Evolutionary conservation across 1,140 invertebrate species (phyloP), one percentile per base, ranked within the genome.

Genomic region (Linepithema humile): DNA sequence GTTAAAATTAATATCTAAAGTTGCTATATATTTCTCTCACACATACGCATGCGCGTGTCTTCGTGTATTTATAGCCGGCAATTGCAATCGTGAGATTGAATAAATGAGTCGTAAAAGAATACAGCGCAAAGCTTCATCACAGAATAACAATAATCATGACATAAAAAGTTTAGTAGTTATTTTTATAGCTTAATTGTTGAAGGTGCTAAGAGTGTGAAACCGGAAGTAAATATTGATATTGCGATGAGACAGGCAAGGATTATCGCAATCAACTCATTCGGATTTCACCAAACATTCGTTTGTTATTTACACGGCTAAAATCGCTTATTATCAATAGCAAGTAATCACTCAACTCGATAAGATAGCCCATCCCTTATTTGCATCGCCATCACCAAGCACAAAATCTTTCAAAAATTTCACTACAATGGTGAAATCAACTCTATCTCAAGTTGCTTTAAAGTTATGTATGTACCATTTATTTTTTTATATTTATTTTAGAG

Each of bases 71-170:
- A 64, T 64, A 62, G 40, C 32, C 40, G n/a, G 2, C 29, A 64
- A 62, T 77, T 77, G 57, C 9, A 64, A 77, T 55, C 7, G 35
- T 15, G 35, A 7, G 3, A 48, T 26, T 35, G 29, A 17, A 77
- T 77, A 77, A 77, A 48, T 64, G 60, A 64, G 20, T 77, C 73
- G 40, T 77, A 77, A 77, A 77, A 38, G 62, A 77, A 32, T 12
- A 1, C 43, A 43, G 20, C 50, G n/a, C n/a, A 7, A 3, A 60
- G 15, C 29, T 60, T 75, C 38, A 29, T 50, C 40, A 64, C 48
- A n/a, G 10, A 15, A 48, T 45, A 15, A 6, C 26, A 43, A 40
- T 43, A 50, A 64, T 77, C 29, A 9, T 62, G 67, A 9, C n/a
- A n/a, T n/a, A n/a, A n/a, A n/a, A n/a, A n/a, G 67, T 67, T 17